Evolutionary conservation across 2,797 vertebrate species (phyloP), one percentile per base, ranked within the genome.

Genomic region (Chromobotia macracanthus): DNA sequence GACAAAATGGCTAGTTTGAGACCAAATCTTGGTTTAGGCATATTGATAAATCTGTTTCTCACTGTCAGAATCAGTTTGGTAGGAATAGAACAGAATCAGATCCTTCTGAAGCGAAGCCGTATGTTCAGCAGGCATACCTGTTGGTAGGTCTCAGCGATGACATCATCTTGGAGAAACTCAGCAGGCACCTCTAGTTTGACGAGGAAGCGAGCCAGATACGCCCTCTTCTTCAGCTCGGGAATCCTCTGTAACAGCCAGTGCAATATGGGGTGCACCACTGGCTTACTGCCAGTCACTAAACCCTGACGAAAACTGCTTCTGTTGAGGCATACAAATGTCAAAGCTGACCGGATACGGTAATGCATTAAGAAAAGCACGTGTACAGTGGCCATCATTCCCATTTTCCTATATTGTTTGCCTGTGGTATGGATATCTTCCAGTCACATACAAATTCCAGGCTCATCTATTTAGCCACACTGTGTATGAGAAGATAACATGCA

Each of bases 251-350:
- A 95, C 81, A 99, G 95, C 97, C 97, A 99, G 4, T 96, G 89
- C 23, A 99, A 91, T 83, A 98, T 93, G 10, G 96, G 97, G 84
- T 99, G 96, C 85, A 99, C 91, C 46, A 98, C 94, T 23, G 95
- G 92, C 84, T 99, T 99, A 87, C 93, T 97, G 84, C 97, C 97
- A 9, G 86, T 94, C 83, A 99, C 95, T 86, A 99, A 88, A 25
- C 97, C 98, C 86, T 97, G 97, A 72, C 96, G 94, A 81, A 99
- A 99, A 6, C 85, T 89, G 85, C 95, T 97, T 92, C 97, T 99
- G 83, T 38, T 55, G 23, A 69, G 28, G 3, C 44, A 70, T 5
- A 0, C 31, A 16, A 35, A 31, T 8, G 13, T 61, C 5, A 61
- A 28, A 28, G 11, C 7, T 58, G 21, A 58, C 10, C 15, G 11